Base-by-base conservation (phyloP, 2,113 vertebrate genomes). In the Turdus rufiventris region DNA sequence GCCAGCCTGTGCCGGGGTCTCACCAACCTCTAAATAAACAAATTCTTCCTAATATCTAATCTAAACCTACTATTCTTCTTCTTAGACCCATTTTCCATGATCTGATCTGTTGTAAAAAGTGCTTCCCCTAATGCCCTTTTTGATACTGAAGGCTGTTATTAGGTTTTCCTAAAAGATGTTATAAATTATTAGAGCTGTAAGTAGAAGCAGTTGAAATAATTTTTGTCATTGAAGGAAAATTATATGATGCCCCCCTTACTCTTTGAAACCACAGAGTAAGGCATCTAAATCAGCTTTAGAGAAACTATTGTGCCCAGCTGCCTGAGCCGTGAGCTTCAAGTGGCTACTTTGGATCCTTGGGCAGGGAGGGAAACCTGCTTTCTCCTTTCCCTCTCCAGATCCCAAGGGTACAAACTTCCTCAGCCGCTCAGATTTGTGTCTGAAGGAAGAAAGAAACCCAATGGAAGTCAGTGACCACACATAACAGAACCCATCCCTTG, bases 1-100 rank as follows among this genome's bases (percentile, higher is more conserved):
- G 40, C 0, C 14, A 82, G 0, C 5, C 34, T 75, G 25, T 61
- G 5, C 25, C 48, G 56, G 25, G 6, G 6, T 4, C 34, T 56
- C 12, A 1, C 4, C 25, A 68, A 3, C 4, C 15, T 42, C 47
- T 61, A 42, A 71, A 42, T 42, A 51, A 51, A 34, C 2, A 24
- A 36, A 48, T 62, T 42, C 4, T 48, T 83, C 18, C 31, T 19
- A 19, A 23, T 26, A 42, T 5, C 17, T 14, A 36, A 48, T 56
- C 8, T 75, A 76, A 62, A 68, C 26, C 31, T 48, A 33, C 13
- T 45, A 12, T 47, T 29, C 9, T 61, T 61, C 12, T 28, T 9
- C 8, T 54, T 42, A 31, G n/a, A 31, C 14, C 5, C 11, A 28
- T 14, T 75, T n/a, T 3, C 3, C 6, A 12, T 13, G 2, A 8